Evolutionary conservation across 1,140 invertebrate genomes (phyloP).

Genomic region (Trichonephila clavipes): DNA sequence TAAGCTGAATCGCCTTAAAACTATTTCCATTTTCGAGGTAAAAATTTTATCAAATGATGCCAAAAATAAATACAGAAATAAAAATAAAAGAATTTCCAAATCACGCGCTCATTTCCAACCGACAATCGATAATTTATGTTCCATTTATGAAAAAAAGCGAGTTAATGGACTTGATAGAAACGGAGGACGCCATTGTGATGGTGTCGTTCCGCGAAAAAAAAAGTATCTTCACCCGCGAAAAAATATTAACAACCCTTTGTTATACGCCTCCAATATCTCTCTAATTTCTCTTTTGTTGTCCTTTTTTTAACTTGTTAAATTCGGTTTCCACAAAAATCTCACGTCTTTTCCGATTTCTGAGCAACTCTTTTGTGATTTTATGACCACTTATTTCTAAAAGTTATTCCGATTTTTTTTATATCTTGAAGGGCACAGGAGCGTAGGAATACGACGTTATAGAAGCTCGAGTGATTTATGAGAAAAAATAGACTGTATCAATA

Average conservation of each 20-base stretch:
- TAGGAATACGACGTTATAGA: neutral
- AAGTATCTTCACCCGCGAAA: neutral
- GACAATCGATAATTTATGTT: constrained; percentile 49
- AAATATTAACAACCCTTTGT: constrained; percentile 43
- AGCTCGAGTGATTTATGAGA: neutral
- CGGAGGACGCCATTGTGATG: constrained; percentile 16
- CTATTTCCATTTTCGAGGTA: neutral
- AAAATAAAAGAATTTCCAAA: constrained; percentile 2
- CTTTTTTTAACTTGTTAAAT: constrained; percentile 20
- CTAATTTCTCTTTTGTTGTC: constrained; percentile 30
- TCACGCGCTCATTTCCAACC: constrained; percentile 40
- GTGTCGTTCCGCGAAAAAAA: neutral
- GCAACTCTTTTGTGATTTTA: constrained; percentile 11
- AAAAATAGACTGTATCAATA: neutral
- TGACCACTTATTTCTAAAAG: constrained; percentile 2
- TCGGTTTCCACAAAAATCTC: constrained; percentile 7
- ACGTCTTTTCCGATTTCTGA: constrained; percentile 25
- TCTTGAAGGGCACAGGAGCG: neutral
- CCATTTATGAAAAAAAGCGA: neutral
- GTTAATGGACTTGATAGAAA: constrained; percentile 39
- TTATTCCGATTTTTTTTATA: neutral
- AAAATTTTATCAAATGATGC: neutral
- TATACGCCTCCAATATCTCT: constrained; percentile 14
- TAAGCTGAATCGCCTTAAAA: neutral
- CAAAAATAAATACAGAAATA: neutral